Evolutionary conservation across 2,113 vertebrate genomes (phyloP).

Genomic region (Pseudorectes ferrugineus): DNA sequence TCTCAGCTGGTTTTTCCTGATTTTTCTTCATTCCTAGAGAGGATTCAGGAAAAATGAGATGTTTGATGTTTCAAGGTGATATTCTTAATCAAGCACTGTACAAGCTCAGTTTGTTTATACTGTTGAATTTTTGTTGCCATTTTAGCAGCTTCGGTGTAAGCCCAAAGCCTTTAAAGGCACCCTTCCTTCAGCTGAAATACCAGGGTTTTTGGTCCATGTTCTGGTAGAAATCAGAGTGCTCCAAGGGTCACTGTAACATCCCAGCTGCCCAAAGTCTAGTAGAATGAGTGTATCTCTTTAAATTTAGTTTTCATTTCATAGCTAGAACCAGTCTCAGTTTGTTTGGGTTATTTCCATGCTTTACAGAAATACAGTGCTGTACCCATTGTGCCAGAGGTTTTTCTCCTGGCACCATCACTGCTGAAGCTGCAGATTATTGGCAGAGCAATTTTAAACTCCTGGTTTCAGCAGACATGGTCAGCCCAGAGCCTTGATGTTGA

Average conservation of each 20-base stretch:
- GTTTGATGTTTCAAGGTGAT: neutral
- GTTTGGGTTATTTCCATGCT: neutral
- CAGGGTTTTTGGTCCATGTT: neutral
- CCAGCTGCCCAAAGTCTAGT: neutral
- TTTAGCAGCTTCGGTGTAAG: neutral
- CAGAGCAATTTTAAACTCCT: neutral
- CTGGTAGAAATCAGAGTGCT: neutral
- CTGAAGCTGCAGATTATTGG: neutral
- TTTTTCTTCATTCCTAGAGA: neutral
- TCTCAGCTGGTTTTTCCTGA: neutral
- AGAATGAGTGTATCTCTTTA: neutral
- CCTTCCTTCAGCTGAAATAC: neutral
- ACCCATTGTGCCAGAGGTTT: neutral
- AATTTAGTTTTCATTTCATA: neutral
- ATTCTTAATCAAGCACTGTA: neutral
- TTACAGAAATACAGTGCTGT: neutral
- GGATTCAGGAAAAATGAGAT: neutral
- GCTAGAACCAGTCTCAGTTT: neutral
- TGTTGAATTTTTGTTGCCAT: neutral
- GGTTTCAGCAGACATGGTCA: neutral
- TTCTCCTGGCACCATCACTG: neutral
- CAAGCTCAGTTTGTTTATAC: neutral
- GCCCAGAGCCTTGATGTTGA: neutral
- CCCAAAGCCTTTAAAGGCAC: neutral
- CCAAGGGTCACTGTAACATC: neutral